Conservation (phyloP, 2,888 invertebrate species). For the Cheilosia vernalis region DNA sequence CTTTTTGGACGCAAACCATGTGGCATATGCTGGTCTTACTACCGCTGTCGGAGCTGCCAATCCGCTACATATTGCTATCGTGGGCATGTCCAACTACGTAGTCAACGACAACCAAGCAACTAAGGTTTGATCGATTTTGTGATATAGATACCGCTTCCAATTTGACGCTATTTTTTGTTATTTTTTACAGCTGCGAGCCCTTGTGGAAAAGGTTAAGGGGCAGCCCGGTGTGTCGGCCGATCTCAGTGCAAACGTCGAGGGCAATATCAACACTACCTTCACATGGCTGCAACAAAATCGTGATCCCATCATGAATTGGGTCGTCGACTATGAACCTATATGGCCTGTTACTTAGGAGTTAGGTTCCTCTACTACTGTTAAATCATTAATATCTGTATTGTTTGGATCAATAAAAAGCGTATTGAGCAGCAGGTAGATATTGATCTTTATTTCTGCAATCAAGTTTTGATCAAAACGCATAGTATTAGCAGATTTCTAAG, state of each 20-base stretch:
- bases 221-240: slow-evolving; percentile 73
- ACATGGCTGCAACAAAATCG: slow-evolving; percentile 80
- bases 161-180: background rate
- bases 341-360: background rate
- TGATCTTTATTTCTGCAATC: background rate
- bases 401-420: slow-evolving; percentile 10
- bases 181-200: slow-evolving; percentile 75
- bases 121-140: slow-evolving; percentile 75
- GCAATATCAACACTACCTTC: slow-evolving; percentile 77
- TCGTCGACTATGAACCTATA: slow-evolving; percentile 53
- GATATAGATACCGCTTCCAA: background rate
- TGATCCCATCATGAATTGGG: slow-evolving; percentile 79
- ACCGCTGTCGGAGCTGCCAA: slow-evolving; percentile 78
- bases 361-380: slow-evolving; percentile 47
- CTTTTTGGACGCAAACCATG: slow-evolving; percentile 84
- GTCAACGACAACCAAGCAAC: slow-evolving; percentile 78
- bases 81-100: slow-evolving; percentile 78
- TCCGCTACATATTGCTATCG: slow-evolving; percentile 79
- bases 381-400: background rate
- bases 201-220: slow-evolving; percentile 77
- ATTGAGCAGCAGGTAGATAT: background rate
- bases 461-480: slow-evolving; percentile 1
- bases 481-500: background rate
- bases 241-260: slow-evolving; percentile 76
- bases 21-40: slow-evolving; percentile 78